phyloP scores from a whole-genome alignment of 2,113 vertebrate species.

The Periophthalmodon schlosseri region DNA sequence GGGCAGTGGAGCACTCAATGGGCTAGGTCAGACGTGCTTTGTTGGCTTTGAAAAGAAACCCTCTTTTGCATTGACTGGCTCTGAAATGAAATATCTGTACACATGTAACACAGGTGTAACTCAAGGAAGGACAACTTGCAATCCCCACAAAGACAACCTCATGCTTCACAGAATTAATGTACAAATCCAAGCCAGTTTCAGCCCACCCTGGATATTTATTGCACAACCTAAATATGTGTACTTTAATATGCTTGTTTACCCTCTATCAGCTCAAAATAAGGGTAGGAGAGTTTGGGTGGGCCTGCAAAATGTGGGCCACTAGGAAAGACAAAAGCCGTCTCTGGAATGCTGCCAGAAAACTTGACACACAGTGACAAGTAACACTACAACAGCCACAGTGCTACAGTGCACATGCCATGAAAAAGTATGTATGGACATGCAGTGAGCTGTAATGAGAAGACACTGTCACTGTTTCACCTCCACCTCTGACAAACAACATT shows the following conservation, averaged over 20 bases:
- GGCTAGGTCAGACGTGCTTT: conserved; percentile 37
- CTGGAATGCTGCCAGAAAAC: conserved; percentile 50
- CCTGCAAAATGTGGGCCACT: conserved; percentile 34
- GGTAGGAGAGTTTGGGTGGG: conserved; percentile 28
- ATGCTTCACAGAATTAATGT: conserved; percentile 4
- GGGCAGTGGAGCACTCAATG: conserved; percentile 44
- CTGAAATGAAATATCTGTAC: conserved; percentile 24
- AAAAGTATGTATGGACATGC: conserved; percentile 8
- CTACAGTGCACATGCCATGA: conserved; percentile 5
- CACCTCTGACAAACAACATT: background rate
- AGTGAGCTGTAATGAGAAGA: conserved; percentile 2
- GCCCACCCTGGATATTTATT: background rate
- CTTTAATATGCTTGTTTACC: background rate
- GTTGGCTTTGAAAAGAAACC: conserved; percentile 35
- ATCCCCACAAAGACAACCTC: background rate
- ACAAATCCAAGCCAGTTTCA: background rate
- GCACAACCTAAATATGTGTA: background rate
- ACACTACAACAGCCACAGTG: conserved; percentile 23
- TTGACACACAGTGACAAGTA: conserved; percentile 47
- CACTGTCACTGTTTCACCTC: background rate
- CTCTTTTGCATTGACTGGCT: conserved; percentile 42
- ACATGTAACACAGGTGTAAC: conserved; percentile 3
- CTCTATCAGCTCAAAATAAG: conserved; percentile 31
- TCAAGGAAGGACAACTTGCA: background rate
- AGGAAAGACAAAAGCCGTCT: conserved; percentile 35